phyloP scores from a whole-genome alignment of 2,113 vertebrate genomes.

The Saguinus midas region DNA sequence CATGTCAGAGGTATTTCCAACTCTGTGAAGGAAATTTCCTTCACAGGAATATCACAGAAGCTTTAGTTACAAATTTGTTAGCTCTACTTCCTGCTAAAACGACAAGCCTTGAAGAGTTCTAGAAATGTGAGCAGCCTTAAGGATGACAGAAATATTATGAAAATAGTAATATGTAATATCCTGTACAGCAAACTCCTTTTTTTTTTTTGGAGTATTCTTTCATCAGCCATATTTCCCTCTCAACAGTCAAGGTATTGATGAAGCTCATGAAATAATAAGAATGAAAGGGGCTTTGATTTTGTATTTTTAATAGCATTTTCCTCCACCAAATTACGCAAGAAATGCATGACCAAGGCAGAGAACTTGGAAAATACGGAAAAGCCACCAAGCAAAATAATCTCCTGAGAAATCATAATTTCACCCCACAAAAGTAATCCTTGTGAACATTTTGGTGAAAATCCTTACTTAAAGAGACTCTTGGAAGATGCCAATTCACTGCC shows the following conservation, averaged over 20 bases:
- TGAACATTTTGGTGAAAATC: background rate
- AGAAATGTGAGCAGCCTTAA: background rate
- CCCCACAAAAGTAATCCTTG: background rate
- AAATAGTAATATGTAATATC: background rate
- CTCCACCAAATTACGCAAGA: background rate
- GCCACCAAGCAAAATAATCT: conserved; percentile 38
- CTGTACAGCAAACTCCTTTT: background rate
- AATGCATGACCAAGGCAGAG: background rate
- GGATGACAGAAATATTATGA: conserved; percentile 6
- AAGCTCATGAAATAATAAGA: conserved; percentile 10
- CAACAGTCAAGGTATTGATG: background rate
- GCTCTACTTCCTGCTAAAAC: background rate
- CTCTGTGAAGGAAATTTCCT: too few relatives aligned
- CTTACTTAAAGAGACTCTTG: background rate
- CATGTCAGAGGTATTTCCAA: background rate
- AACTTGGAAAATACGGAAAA: conserved; percentile 45
- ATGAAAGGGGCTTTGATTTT: conserved; percentile 27
- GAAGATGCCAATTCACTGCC: background rate
- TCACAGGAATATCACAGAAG: background rate
- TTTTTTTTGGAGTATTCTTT: background rate
- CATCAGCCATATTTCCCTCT: background rate
- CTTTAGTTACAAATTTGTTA: background rate
- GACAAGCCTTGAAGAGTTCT: background rate
- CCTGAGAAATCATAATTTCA: background rate
- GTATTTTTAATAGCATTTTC: conserved; percentile 32